Percentiles rank a stretch among this genome's conserved stretches.
Evolutionary conservation across 2,113 vertebrate species (phyloP).

Genomic region (Paracanthobrama guichenoti): DNA sequence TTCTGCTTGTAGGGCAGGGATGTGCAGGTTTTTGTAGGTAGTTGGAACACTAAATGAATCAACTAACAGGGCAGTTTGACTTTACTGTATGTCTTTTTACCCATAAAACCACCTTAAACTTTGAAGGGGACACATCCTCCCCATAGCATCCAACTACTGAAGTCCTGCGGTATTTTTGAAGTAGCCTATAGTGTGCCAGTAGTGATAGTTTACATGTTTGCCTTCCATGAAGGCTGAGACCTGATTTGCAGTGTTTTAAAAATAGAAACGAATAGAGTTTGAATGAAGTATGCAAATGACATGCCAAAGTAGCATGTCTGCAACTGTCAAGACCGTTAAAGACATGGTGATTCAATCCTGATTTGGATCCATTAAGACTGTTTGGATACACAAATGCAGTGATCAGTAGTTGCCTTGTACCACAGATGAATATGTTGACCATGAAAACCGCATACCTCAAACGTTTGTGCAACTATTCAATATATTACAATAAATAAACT

Average conservation of each 20-base stretch:
- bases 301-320: background rate
- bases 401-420: slow-evolving; percentile 2
- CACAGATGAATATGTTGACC: slow-evolving; percentile 11
- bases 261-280: slow-evolving; percentile 29
- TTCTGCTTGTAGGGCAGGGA: background rate
- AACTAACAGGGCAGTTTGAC: background rate
- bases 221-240: slow-evolving; percentile 69
- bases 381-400: background rate
- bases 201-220: slow-evolving; percentile 34
- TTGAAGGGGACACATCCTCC: background rate
- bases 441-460: slow-evolving; percentile 32
- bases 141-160: slow-evolving; percentile 15
- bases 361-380: background rate
- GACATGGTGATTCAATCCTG: background rate
- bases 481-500: background rate
- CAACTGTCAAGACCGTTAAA: background rate
- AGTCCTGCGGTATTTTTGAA: slow-evolving; percentile 2
- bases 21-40: background rate
- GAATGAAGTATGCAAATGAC: slow-evolving; percentile 25
- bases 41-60: slow-evolving; percentile 14
- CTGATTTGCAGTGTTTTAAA: background rate
- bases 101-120: background rate
- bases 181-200: background rate
- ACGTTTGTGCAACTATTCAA: background rate
- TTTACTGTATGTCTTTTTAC: background rate